Conservation (phyloP, 2,888 invertebrate species). For the Oxytorus armatus region DNA sequence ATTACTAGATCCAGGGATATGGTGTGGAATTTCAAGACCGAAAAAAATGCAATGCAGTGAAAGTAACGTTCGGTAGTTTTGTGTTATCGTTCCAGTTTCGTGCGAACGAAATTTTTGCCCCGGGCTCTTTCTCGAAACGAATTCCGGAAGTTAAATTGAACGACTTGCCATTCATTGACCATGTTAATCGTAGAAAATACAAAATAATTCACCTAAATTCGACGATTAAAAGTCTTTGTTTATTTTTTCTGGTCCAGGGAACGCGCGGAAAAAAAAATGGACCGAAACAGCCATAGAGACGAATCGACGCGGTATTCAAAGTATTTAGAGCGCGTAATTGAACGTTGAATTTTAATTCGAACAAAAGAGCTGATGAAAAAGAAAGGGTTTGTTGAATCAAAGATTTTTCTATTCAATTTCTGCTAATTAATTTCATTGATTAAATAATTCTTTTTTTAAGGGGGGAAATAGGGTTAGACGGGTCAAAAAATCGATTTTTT, state of each 20-base stretch:
- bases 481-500: too few relatives aligned
- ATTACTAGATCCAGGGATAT: constrained; percentile 9
- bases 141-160: constrained; percentile 20
- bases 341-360: too few relatives aligned
- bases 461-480: too few relatives aligned
- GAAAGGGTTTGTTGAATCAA: too few relatives aligned
- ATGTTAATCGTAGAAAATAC: neutral
- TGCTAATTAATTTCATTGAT: too few relatives aligned
- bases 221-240: neutral
- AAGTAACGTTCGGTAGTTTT: constrained; percentile 56
- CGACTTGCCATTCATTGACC: neutral
- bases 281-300: too few relatives aligned
- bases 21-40: constrained; percentile 12
- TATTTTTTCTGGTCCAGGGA: neutral
- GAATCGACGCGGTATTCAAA: too few relatives aligned
- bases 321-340: too few relatives aligned
- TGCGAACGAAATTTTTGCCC: constrained; percentile 47
- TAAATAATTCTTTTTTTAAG: too few relatives aligned
- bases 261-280: too few relatives aligned
- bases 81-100: constrained; percentile 59
- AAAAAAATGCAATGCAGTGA: constrained; percentile 49
- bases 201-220: neutral
- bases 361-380: too few relatives aligned
- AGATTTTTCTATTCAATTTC: too few relatives aligned
- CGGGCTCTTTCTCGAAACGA: constrained; percentile 41